A percentile compares a stretch with the other conserved stretches of the same genome.
phyloP scores from a whole-genome alignment of 2,113 vertebrate genomes.

The Amphiprion percula region DNA sequence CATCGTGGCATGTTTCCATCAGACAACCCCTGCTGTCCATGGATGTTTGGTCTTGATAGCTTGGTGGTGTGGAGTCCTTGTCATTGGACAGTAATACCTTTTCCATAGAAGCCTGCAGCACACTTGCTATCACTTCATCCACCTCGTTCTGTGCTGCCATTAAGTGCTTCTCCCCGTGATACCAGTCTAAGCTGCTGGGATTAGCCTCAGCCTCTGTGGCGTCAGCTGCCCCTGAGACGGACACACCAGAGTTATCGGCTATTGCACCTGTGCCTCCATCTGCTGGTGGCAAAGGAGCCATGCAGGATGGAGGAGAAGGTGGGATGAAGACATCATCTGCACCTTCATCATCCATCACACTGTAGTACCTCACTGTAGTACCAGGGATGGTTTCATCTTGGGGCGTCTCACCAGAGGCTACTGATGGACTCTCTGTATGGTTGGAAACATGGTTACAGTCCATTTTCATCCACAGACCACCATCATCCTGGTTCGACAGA shows the following conservation, averaged over 20 bases:
- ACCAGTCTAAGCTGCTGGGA: conserved; percentile 73
- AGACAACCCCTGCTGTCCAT: conserved; percentile 13
- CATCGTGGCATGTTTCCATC: conserved; percentile 24
- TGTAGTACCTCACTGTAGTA: conserved; percentile 7
- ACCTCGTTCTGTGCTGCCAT: conserved; percentile 37
- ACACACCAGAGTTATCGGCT: conserved; percentile 48
- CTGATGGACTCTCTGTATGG: conserved; percentile 9
- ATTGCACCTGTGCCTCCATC: conserved; percentile 34
- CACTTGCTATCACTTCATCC: conserved; percentile 31
- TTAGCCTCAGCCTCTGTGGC: conserved; percentile 70
- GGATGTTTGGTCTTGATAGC: conserved; percentile 25
- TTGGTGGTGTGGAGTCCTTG: conserved; percentile 6
- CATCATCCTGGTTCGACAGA: conserved; percentile 25
- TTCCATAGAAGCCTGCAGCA: conserved; percentile 15
- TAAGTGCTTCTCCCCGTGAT: conserved; percentile 55
- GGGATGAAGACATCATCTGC: conserved; percentile 50
- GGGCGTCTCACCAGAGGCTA: not conserved
- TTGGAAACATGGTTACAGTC: conserved; percentile 13
- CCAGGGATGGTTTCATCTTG: not conserved
- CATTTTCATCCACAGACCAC: conserved; percentile 49
- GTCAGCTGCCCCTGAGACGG: conserved; percentile 57
- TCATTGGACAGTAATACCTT: conserved; percentile 1
- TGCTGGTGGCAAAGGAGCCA: conserved; percentile 29
- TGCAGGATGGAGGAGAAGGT: conserved; percentile 4
- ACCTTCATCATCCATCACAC: conserved; percentile 52